Conservation (phyloP, 2,797 vertebrate genomes). For the Glyptemys insculpta region DNA sequence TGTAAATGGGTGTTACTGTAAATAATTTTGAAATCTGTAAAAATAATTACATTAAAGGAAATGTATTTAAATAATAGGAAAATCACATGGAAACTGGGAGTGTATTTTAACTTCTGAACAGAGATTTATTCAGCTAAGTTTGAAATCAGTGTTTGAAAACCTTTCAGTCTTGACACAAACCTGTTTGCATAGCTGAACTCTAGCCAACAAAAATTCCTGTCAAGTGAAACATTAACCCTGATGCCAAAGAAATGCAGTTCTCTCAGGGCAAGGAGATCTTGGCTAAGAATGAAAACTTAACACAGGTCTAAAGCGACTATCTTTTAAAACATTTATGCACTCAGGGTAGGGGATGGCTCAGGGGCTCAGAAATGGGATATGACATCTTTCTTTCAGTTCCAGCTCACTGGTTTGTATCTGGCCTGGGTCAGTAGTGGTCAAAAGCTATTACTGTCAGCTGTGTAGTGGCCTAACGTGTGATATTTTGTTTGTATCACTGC, state of each 20-base stretch:
- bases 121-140: conserved; percentile 23
- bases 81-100: neutral
- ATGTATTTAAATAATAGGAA: neutral
- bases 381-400: conserved; percentile 16
- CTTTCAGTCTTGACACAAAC: conserved; percentile 50
- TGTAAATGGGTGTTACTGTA: neutral
- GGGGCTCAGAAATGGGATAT: conserved; percentile 12
- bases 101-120: neutral
- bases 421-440: neutral
- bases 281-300: conserved; percentile 43
- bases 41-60: neutral
- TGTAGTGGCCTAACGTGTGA: neutral
- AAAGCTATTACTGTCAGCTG: conserved; percentile 11
- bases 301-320: conserved; percentile 49
- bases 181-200: conserved; percentile 54
- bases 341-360: neutral
- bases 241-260: conserved; percentile 59
- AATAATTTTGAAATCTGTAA: neutral
- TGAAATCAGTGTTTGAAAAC: conserved; percentile 47
- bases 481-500: neutral
- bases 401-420: conserved; percentile 13
- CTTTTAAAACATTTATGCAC: conserved; percentile 61
- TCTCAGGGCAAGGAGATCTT: conserved; percentile 48
- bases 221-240: conserved; percentile 75
- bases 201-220: conserved; percentile 69